Evolutionary conservation across 2,113 vertebrate species (phyloP).

Genomic region (Aramus guarauna): DNA sequence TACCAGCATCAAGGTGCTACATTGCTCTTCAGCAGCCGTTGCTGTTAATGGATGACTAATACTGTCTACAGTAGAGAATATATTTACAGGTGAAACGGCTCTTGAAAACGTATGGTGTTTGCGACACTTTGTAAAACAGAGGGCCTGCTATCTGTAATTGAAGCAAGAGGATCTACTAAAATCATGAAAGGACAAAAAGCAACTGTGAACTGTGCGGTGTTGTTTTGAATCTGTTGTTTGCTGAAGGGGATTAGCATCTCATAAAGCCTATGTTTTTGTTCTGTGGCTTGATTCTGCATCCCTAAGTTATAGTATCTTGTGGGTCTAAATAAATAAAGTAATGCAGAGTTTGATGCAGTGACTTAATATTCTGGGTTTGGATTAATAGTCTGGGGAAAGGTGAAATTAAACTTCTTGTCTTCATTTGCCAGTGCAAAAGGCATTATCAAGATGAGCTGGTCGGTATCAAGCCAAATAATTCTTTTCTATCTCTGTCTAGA

Average conservation of each 20-base stretch:
- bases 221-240: background rate
- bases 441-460: background rate
- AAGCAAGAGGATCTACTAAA: background rate
- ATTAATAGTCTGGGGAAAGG: background rate
- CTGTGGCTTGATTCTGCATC: background rate
- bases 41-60: background rate
- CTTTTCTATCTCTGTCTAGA: background rate
- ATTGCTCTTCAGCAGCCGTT: background rate
- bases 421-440: background rate
- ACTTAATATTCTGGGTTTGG: background rate
- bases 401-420: background rate
- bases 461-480: background rate
- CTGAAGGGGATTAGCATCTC: background rate
- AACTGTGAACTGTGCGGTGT: background rate
- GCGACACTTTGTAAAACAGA: background rate
- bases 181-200: background rate
- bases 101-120: background rate
- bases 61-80: background rate
- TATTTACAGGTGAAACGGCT: background rate
- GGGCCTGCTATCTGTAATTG: background rate
- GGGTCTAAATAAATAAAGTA: background rate
- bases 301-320: background rate
- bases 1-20: background rate
- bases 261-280: background rate
- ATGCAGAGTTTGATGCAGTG: background rate